Evolutionary conservation across 2,888 invertebrate genomes (phyloP).

Genomic region (Melipona bicolor): DNA sequence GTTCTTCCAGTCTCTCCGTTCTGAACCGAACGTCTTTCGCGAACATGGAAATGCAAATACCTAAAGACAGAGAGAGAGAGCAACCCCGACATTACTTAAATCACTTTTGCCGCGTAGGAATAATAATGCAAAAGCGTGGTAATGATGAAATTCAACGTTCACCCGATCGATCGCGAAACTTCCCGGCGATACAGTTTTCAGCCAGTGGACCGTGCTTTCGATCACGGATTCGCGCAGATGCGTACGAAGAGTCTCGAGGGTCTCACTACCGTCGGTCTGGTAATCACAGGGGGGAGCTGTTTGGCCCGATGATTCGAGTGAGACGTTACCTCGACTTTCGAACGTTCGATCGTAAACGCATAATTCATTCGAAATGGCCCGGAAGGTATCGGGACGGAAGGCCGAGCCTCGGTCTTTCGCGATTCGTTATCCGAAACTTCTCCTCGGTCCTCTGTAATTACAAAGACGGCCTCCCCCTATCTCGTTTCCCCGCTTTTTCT

Average conservation of each 20-base stretch:
- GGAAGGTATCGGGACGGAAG: slow-evolving; percentile 59
- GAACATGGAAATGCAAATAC: background rate
- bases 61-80: background rate
- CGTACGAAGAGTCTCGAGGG: slow-evolving; percentile 44
- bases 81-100: background rate
- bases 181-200: slow-evolving; percentile 9
- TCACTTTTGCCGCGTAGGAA: background rate
- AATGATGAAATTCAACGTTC: slow-evolving; percentile 5
- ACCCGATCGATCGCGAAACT: slow-evolving; percentile 1
- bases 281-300: slow-evolving; percentile 58
- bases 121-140: background rate
- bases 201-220: slow-evolving; percentile 3
- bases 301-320: slow-evolving; percentile 42
- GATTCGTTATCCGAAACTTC: slow-evolving; percentile 51
- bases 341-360: slow-evolving; percentile 55
- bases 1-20: background rate
- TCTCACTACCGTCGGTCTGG: slow-evolving; percentile 41
- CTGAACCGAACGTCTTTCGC: background rate
- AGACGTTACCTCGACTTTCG: slow-evolving; percentile 65
- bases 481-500: slow-evolving; percentile 36
- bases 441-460: slow-evolving; percentile 55
- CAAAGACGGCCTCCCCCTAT: slow-evolving; percentile 40
- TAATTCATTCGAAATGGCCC: slow-evolving; percentile 60
- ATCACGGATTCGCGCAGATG: slow-evolving; percentile 32
- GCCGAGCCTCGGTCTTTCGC: slow-evolving; percentile 24